These are phyloP conservation scores for Adrianichthys oophorus DNA, from an alignment of 2,797 vertebrate genomes.

Conservation along the genomic window DNA sequence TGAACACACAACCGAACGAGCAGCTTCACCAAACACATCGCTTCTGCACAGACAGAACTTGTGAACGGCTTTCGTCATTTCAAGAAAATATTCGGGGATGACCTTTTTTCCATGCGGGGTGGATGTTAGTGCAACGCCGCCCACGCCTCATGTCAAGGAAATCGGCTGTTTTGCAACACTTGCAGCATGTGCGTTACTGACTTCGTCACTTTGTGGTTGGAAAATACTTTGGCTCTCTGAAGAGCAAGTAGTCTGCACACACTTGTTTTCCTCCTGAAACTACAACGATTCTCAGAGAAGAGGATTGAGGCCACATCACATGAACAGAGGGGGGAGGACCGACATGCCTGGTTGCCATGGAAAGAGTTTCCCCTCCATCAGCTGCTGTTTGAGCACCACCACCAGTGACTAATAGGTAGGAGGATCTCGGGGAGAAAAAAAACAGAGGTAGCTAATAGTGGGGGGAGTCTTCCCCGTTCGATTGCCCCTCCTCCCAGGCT, in stretches of 20 bases:
- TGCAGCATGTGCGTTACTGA: constrained; percentile 37
- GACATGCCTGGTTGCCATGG: constrained; percentile 66
- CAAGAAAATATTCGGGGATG: constrained; percentile 46
- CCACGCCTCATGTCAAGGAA: constrained; percentile 67
- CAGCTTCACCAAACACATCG: too few species aligned
- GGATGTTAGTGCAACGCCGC: constrained; percentile 65
- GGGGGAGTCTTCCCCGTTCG: constrained; percentile 58
- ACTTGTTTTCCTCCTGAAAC: constrained; percentile 40
- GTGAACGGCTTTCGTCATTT: constrained; percentile 1
- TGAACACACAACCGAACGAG: too few species aligned
- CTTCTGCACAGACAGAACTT: too few species aligned
- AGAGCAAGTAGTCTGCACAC: constrained; percentile 8
- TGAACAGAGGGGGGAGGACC: constrained; percentile 29
- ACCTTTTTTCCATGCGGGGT: constrained; percentile 63
- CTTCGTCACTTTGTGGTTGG: constrained; percentile 59
- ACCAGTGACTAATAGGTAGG: constrained; percentile 68
- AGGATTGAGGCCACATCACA: constrained; percentile 48
- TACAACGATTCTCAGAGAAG: constrained; percentile 28
- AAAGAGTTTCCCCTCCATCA: constrained; percentile 78
- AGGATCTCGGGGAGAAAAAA: constrained; percentile 29
- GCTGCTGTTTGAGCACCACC: constrained; percentile 57
- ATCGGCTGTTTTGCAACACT: constrained; percentile 67
- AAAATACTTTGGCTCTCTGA: constrained; percentile 51
- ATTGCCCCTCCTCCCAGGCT: constrained; percentile 44
- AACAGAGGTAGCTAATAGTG: constrained; percentile 27